Evolutionary conservation across 2,113 vertebrate genomes (phyloP).

Genomic region (Ibidorhyncha struthersii): DNA sequence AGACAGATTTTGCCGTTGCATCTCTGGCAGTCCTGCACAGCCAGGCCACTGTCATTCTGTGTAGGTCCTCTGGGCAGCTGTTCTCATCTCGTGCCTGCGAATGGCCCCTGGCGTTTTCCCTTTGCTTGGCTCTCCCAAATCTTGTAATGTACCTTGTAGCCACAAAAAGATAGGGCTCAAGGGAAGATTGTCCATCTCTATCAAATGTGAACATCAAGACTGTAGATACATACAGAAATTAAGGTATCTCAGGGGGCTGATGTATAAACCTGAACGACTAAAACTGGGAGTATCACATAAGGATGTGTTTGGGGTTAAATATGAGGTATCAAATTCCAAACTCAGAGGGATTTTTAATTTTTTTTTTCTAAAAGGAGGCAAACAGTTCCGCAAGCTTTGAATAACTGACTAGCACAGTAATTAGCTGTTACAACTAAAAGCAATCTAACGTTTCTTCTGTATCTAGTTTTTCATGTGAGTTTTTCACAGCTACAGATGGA

Average conservation of each 20-base stretch:
- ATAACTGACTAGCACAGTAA: neutral
- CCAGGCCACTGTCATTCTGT: rapidly evolving
- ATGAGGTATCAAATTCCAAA: neutral
- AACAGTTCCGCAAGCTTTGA: neutral
- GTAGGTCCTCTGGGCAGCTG: neutral
- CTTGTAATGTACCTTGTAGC: neutral
- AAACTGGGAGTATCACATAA: neutral
- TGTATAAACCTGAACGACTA: neutral
- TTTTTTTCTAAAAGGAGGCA: neutral
- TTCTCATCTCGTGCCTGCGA: neutral
- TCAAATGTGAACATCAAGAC: neutral
- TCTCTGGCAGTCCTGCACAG: neutral
- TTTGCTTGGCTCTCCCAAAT: neutral
- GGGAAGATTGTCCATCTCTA: neutral
- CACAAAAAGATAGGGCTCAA: neutral
- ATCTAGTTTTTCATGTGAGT: neutral
- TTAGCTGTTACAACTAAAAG: neutral
- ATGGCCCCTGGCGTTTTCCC: neutral
- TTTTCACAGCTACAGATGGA: neutral
- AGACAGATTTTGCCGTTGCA: neutral
- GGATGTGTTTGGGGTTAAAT: neutral
- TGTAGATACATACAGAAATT: neutral
- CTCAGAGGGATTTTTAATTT: neutral
- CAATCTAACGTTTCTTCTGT: neutral
- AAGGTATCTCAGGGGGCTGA: neutral